A percentile compares a stretch with the other conserved stretches of the same genome.
phyloP scores from a whole-genome alignment of 2,888 invertebrate species.

The Phengaris arion region DNA sequence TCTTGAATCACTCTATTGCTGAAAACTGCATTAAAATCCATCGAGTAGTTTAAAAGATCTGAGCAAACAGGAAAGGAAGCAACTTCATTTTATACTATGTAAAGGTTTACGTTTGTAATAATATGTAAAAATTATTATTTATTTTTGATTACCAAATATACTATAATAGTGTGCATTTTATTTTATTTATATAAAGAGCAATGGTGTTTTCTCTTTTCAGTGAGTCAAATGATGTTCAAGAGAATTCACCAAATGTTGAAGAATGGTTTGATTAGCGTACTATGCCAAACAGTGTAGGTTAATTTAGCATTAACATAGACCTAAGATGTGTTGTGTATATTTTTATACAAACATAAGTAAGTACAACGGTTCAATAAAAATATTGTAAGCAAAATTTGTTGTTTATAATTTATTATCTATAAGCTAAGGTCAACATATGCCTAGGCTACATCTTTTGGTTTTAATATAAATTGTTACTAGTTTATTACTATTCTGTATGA shows the following conservation, averaged over 20 bases:
- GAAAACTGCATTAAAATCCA: too few relatives aligned
- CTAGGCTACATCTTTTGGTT: neutral
- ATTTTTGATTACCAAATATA: conserved; percentile 12
- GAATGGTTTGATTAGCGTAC: conserved; percentile 82
- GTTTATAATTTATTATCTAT: neutral
- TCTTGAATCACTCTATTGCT: too few relatives aligned
- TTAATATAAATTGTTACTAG: neutral
- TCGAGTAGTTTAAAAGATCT: too few relatives aligned
- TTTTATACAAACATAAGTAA: conserved; percentile 9
- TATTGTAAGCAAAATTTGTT: neutral
- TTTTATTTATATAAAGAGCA: conserved; percentile 8
- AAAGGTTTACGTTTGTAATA: neutral
- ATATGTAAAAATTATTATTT: conserved; percentile 16
- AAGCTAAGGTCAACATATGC: neutral
- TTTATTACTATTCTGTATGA: too few relatives aligned
- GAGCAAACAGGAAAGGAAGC: too few relatives aligned
- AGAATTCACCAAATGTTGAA: conserved; percentile 91
- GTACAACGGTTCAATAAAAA: neutral
- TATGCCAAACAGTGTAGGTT: conserved; percentile 11
- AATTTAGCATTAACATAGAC: conserved; percentile 16
- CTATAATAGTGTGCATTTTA: conserved; percentile 18
- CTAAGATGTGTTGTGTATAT: conserved; percentile 24
- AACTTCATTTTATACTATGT: too few relatives aligned
- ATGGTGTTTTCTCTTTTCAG: conserved; percentile 73
- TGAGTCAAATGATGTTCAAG: conserved; percentile 90